Evolutionary conservation across 2,888 invertebrate species (phyloP).

Genomic region (Meandrusa payeni): DNA sequence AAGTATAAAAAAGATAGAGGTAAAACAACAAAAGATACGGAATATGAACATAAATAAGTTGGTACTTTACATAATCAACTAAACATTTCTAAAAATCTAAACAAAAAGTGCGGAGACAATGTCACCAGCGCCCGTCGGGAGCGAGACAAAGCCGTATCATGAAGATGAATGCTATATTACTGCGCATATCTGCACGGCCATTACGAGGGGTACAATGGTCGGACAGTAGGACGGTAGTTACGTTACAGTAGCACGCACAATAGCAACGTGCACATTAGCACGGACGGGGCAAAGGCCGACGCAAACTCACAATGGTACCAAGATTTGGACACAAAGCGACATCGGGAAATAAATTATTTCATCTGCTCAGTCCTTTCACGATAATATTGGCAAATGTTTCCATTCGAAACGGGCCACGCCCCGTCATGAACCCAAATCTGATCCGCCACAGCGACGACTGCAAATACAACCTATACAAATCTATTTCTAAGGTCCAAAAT

Average conservation of each 20-base stretch:
- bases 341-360: slow-evolving; percentile 79
- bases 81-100: too few species aligned
- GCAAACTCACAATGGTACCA: slow-evolving; percentile 67
- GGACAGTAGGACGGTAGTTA: slow-evolving; percentile 40
- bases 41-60: too few species aligned
- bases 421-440: slow-evolving; percentile 51
- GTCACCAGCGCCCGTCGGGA: slow-evolving; percentile 5
- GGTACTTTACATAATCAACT: too few species aligned
- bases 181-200: slow-evolving; percentile 40
- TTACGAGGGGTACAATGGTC: slow-evolving; percentile 34
- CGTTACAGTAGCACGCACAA: slow-evolving; percentile 42
- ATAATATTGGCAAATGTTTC: slow-evolving; percentile 81
- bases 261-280: slow-evolving; percentile 38
- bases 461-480: slow-evolving; percentile 26
- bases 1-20: too few species aligned
- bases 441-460: slow-evolving; percentile 33
- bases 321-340: slow-evolving; percentile 78
- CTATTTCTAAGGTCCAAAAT: slow-evolving; percentile 32
- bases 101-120: too few species aligned
- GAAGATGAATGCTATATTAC: slow-evolving; percentile 26
- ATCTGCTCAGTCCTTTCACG: slow-evolving; percentile 78
- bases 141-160: slow-evolving; percentile 31
- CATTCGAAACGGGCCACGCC: slow-evolving; percentile 77
- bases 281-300: slow-evolving; percentile 48
- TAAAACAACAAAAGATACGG: too few species aligned